Conservation (phyloP, 2,888 invertebrate genomes). For the Cetonia aurata region DNA sequence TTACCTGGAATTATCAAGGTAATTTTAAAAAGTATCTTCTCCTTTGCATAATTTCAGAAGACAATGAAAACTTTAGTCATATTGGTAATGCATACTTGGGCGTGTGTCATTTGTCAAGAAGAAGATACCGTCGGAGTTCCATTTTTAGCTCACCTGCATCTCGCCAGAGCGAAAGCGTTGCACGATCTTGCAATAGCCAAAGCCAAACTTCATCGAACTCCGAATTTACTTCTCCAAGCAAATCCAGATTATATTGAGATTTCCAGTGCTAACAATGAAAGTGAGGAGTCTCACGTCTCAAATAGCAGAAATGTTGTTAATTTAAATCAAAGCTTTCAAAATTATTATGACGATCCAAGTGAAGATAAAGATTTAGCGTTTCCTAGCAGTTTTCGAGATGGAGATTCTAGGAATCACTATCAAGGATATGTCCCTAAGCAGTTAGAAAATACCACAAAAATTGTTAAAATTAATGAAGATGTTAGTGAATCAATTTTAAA, state of each 20-base stretch:
- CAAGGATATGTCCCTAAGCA: too few species aligned
- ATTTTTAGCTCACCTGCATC: constrained; percentile 14
- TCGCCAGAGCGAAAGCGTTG: constrained; percentile 22
- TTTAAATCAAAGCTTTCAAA: too few species aligned
- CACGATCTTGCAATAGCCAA: constrained; percentile 27
- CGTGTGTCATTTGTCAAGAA: constrained; percentile 7
- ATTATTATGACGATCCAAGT: too few species aligned
- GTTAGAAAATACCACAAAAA: too few species aligned
- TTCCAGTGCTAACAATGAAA: background rate
- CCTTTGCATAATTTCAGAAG: constrained; percentile 14
- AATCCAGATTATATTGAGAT: constrained; percentile 24
- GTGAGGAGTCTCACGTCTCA: too few species aligned
- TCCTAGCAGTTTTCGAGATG: too few species aligned
- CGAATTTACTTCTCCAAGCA: constrained; percentile 22
- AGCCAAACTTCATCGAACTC: constrained; percentile 13
- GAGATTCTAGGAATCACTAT: too few species aligned
- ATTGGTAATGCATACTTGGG: constrained; percentile 2
- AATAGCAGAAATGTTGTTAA: too few species aligned
- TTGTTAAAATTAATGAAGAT: too few species aligned
- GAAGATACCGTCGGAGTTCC: constrained; percentile 23
- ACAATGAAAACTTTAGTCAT: background rate
- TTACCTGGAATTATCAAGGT: too few species aligned
- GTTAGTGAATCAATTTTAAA: too few species aligned
- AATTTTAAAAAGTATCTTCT: background rate
- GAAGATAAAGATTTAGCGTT: too few species aligned